A percentile compares a stretch with the other conserved stretches of the same genome.
phyloP scores from a whole-genome alignment of 2,797 vertebrate species.

The Echeneis naucrates region DNA sequence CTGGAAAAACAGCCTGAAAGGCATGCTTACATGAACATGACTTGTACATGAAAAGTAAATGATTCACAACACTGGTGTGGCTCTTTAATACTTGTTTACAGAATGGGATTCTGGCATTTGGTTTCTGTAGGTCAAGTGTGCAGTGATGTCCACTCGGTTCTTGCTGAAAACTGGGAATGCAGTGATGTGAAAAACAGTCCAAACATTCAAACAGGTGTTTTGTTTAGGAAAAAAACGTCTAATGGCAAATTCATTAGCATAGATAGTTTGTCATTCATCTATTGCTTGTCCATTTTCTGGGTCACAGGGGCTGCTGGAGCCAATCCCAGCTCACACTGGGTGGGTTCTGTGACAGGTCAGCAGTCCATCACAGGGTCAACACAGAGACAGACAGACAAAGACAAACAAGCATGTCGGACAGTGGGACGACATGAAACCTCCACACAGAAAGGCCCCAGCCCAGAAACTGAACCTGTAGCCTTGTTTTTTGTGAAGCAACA shows the following conservation, averaged over 20 bases:
- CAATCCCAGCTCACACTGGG: no score
- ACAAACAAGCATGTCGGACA: no score
- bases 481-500: no score
- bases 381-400: no score
- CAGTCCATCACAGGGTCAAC: no score
- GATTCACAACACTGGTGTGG: background rate
- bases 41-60: slow-evolving; percentile 11
- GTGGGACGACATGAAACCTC: no score
- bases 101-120: background rate
- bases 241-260: background rate
- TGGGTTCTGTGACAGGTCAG: no score
- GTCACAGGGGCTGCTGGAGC: no score
- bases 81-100: background rate
- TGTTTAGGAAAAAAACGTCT: background rate
- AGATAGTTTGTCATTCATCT: no score
- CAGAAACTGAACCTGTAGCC: no score
- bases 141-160: background rate
- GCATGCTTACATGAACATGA: background rate
- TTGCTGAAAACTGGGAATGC: background rate
- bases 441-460: no score
- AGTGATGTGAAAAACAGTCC: background rate
- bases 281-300: no score
- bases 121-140: background rate
- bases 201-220: background rate
- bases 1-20: background rate